Base-by-base conservation (phyloP, 2,113 vertebrate species). In the Oceanites oceanicus region DNA sequence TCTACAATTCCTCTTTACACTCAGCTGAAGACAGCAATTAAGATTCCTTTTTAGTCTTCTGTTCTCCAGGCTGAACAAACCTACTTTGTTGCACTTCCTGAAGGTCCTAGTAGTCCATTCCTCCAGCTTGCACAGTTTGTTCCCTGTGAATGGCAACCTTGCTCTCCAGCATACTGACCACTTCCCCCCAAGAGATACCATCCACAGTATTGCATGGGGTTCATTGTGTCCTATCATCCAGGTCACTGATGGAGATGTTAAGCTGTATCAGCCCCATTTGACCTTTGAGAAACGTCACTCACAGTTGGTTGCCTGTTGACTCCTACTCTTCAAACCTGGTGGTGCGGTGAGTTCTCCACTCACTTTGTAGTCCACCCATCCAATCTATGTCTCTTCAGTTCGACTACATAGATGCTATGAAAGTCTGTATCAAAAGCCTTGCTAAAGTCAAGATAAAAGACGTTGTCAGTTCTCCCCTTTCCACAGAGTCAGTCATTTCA, bases 181-280 rank as follows among this genome's bases (percentile, higher is more conserved):
- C 36, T 23, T 66, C 17, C 9, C 15, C 30, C 16, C 34, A n/a
- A 23, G 49, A 47, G 21, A 15, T 42, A 22, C 25, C 44, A 15
- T 9, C 23, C 12, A 1, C 36, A 15, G 6, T 1, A 1, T 18
- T 38, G 17, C 36, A 21, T 34, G 20, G 47, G 11, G 19, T 55
- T 77, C 32, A 0, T 32, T 22, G 7, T 88, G 36, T 34, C 40
- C 63, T 5, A 1, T 38, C 44, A 3, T 7, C 36, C 27, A 16
- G 17, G 36, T 30, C 50, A 22, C 10, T 49, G 80, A 42, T 29
- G 53, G 52, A 40, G 30, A 26, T 13, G 40, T 56, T 40, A 17
- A 52, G 13, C 71, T 63, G 0, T 13, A 2, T 11, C 65, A 67
- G 36, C 34, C 40, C 49, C 20, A 9, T 18, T 2, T 79, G 63